A percentile compares a stretch with the other conserved stretches of the same genome.
Conservation (phyloP, 2,113 vertebrate genomes). For the Himantopus leucocephalus region DNA sequence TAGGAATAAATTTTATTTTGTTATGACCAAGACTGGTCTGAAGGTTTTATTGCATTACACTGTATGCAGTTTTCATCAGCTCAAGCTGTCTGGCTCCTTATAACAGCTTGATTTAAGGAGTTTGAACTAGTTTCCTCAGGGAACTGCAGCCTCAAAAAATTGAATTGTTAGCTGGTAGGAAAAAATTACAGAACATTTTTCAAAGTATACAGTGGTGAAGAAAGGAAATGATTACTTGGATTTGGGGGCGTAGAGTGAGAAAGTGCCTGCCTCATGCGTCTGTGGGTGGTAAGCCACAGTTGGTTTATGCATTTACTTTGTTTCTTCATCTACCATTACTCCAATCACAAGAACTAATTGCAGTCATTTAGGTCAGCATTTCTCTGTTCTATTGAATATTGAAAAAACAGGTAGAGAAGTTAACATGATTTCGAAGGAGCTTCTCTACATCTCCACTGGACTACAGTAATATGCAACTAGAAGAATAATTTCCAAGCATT, state of each 20-base stretch:
- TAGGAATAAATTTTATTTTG: conserved; percentile 2
- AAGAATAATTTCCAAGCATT: neutral
- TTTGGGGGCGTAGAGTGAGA: conserved; percentile 9
- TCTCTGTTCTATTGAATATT: neutral
- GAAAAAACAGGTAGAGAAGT: neutral
- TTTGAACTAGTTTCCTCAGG: conserved; percentile 30
- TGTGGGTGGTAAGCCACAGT: conserved; percentile 37
- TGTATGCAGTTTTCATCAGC: conserved; percentile 16
- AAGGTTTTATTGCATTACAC: conserved; percentile 18
- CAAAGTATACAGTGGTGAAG: conserved; percentile 37
- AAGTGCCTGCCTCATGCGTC: neutral
- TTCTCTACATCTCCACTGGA: neutral
- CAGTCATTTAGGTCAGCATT: conserved; percentile 14
- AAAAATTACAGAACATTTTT: conserved; percentile 44
- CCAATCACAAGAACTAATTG: conserved; percentile 30
- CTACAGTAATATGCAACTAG: neutral
- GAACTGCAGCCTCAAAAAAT: conserved; percentile 28
- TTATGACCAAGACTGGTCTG: neutral
- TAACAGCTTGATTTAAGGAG: conserved; percentile 29
- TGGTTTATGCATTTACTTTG: conserved; percentile 19
- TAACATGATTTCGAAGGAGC: neutral
- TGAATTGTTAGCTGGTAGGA: conserved; percentile 35
- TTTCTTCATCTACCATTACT: conserved; percentile 25
- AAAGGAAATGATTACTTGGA: conserved; percentile 58
- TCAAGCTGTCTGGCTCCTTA: neutral